Evolutionary conservation across 1,140 invertebrate genomes (phyloP).

Genomic region (Drosophila kanapiae): DNA sequence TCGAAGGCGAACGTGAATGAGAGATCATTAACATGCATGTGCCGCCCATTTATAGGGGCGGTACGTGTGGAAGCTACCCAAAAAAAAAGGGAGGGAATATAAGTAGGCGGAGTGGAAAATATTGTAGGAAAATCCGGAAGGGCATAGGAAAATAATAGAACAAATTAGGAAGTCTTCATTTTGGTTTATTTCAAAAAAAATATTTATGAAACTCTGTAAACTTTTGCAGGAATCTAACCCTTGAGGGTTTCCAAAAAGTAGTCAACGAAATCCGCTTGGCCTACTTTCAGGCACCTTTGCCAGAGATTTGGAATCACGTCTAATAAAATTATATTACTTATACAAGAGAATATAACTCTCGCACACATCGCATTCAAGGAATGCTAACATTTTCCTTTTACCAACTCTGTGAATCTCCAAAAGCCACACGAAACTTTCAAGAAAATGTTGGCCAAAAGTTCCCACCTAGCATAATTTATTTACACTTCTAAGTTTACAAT

Average conservation of each 20-base stretch:
- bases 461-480: slow-evolving; percentile 31
- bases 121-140: neutral
- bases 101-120: neutral
- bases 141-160: neutral
- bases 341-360: neutral
- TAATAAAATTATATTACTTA: slow-evolving; percentile 16
- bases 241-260: neutral
- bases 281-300: neutral
- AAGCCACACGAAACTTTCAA: slow-evolving; percentile 16
- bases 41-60: slow-evolving; percentile 25
- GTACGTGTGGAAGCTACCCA: neutral
- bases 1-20: slow-evolving; percentile 12
- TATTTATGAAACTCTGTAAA: neutral
- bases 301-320: slow-evolving; percentile 4
- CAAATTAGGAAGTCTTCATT: neutral
- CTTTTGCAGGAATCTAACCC: neutral
- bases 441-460: slow-evolving; percentile 36
- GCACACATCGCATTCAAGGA: neutral
- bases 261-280: neutral
- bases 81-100: neutral
- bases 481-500: slow-evolving; percentile 32
- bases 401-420: neutral
- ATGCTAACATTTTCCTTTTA: slow-evolving; percentile 10
- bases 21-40: slow-evolving; percentile 29
- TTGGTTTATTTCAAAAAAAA: neutral